Base-by-base conservation (phyloP, 2,797 vertebrate genomes). In the Synaphobranchus kaupii region DNA sequence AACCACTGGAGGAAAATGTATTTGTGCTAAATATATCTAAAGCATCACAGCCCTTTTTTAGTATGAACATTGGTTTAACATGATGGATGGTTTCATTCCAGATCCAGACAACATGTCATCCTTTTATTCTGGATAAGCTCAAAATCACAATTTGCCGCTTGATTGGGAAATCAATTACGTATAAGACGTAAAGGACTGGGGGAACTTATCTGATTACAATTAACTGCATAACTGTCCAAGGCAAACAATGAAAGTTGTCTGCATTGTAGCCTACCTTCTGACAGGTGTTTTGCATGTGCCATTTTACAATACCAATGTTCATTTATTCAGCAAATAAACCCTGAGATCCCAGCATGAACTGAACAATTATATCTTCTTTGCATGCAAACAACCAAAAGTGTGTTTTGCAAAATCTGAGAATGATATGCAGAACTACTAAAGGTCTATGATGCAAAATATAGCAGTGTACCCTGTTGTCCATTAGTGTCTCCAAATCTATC, bases 91-190 rank as follows among this genome's bases (percentile, higher is more conserved):
- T 44, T 76, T 17, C 71, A 76, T 76, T 76, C 71, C 17, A 76
- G 13, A 44, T 20, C 13, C 13, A 44, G 71, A 76, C 71, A 76
- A 76, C 71, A 76, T 44, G 15, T 34, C 31, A 76, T 76, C 71
- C 12, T 20, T 76, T 76, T 44, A 17, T 76, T 76, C 34, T 76
- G n/a, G n/a, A 13, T 34, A 17, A 20, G 34, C 71, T 76, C 71
- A 76, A 76, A 76, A 22, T 76, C 71, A 2, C 34, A 76, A 76
- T 76, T 76, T 76, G 7, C 71, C 17, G 71, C 71, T 76, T 76
- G 71, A 76, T 44, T 76, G 71, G 34, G 71, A 76, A 76, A 76
- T 76, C 71, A 76, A 76, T 76, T 76, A 76, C 44, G 31, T 44
- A 76, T 34, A 44, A 76, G 34, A 76, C 71, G 44, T 44, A 76